Evolutionary conservation across 2,797 vertebrate species (phyloP).

Genomic region (Eospalax fontanierii): DNA sequence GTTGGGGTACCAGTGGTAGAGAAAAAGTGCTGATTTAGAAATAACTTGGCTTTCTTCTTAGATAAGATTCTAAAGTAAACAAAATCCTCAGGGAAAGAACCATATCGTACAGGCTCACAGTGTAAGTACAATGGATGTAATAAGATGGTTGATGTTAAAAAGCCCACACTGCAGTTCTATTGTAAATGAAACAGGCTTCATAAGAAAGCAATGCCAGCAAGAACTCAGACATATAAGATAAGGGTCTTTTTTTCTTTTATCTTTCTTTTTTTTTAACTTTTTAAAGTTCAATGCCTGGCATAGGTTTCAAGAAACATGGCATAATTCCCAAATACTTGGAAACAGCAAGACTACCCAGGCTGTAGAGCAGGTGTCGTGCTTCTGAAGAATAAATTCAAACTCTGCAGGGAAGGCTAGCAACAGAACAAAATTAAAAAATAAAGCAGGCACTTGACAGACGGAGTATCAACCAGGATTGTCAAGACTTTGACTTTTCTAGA

Average conservation of each 20-base stretch:
- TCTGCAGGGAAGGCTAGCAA: background rate
- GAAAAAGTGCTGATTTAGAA: background rate
- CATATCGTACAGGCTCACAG: background rate
- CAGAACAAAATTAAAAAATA: slow-evolving; percentile 51
- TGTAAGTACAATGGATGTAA: background rate
- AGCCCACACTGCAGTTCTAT: background rate
- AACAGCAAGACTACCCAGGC: background rate
- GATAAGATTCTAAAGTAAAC: background rate
- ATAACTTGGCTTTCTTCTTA: slow-evolving; percentile 17
- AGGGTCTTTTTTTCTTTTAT: background rate
- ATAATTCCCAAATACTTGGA: background rate
- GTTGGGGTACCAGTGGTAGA: background rate
- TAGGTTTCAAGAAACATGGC: slow-evolving; percentile 22
- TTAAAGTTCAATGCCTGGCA: slow-evolving; percentile 14
- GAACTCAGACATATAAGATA: background rate
- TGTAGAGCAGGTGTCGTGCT: background rate
- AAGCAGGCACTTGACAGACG: background rate
- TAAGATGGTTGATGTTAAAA: background rate
- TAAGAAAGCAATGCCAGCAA: slow-evolving; percentile 46
- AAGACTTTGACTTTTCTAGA: background rate
- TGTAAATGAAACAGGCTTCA: slow-evolving; percentile 38
- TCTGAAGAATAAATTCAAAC: slow-evolving; percentile 14
- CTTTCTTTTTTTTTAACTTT: background rate
- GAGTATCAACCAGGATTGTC: background rate
- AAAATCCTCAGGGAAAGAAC: background rate